Evolutionary conservation across 30 jellyfish, hydroid and myxozoan species (phyloP), one percentile per base, ranked within the genome.

Genomic region (Aurelia sp.): DNA sequence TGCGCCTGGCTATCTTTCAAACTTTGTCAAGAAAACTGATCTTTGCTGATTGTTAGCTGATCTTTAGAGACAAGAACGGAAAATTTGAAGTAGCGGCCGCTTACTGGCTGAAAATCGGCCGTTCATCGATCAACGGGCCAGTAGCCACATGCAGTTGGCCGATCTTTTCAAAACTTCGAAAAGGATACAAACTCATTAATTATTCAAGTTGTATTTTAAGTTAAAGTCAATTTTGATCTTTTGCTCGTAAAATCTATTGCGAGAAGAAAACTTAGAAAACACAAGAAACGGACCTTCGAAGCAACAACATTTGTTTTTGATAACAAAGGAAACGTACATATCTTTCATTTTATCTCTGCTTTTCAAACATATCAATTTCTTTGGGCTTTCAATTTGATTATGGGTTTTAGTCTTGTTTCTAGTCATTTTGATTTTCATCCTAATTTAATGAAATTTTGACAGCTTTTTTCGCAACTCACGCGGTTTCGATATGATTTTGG

Each of bases 141-240:
- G 24, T 13, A 33, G 69, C 33, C 13, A 18, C 33, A 59, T 44
- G 55, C 17, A 7, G 9, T 7, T 13, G 55, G 55, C 55, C 55
- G 55, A 12, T 12, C 69, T n/a, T 59, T 21, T 13, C 33, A 59
- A 21, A 59, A 59, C 24, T 4, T 18, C 33, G 33, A 59, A 59
- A 59, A 12, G 12, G 69, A 59, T 59, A 59, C 69, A 59, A 59
- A 21, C 69, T 59, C 10, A 59, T 59, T 59, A 59, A 59, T 59
- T 4, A 59, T 59, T 59, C 55, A 59, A 11, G 24, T 9, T 12
- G 69, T 21, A 18, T n/a, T 21, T 59, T 21, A 59, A 59, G 69
- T 59, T 21, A 59, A 59, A 59, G 33, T 59, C 69, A 59, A 11
- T 77, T 77, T 60, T 77, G 88, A 77, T 77, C 88, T 59, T 77